phyloP scores from a whole-genome alignment of 2,113 vertebrate species.

The Tylochromis polylepis region DNA sequence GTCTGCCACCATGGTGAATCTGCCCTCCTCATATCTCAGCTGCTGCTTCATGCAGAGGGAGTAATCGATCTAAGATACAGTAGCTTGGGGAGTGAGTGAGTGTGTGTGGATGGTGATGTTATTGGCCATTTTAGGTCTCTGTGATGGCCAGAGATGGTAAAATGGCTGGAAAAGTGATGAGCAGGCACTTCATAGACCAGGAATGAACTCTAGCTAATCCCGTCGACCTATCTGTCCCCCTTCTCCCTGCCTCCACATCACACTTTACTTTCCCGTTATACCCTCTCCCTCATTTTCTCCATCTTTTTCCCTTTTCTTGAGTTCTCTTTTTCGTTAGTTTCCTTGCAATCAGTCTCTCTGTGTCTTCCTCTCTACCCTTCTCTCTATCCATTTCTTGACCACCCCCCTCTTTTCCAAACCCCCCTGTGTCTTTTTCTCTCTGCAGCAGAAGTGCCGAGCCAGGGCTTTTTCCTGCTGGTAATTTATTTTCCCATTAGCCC shows the following conservation, averaged over 20 bases:
- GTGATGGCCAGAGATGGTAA: conserved; percentile 55
- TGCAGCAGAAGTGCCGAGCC: conserved; percentile 67
- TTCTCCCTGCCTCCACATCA: not conserved
- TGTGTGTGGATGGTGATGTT: conserved; percentile 26
- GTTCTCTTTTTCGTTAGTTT: not conserved
- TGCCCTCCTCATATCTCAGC: conserved; percentile 27
- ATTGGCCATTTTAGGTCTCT: conserved; percentile 51
- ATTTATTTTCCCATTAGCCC: conserved; percentile 76
- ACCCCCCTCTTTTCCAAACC: not conserved
- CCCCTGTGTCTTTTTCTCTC: conserved; percentile 29
- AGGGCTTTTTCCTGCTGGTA: conserved; percentile 71
- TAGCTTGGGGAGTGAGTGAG: not conserved
- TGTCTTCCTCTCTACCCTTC: conserved; percentile 42
- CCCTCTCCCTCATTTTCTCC: conserved; percentile 21
- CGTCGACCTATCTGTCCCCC: conserved; percentile 34
- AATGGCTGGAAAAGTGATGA: conserved; percentile 64
- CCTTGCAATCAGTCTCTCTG: conserved; percentile 32
- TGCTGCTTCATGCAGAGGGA: conserved; percentile 11
- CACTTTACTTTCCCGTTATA: conserved; percentile 5
- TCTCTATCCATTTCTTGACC: conserved; percentile 47
- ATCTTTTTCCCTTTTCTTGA: not conserved
- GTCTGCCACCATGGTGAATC: not conserved
- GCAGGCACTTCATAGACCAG: conserved; percentile 57
- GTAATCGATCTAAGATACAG: conserved; percentile 54
- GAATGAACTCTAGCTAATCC: conserved; percentile 62